Base-by-base conservation (phyloP, 2,113 vertebrate genomes). In the Neopipo cinnamomea region DNA sequence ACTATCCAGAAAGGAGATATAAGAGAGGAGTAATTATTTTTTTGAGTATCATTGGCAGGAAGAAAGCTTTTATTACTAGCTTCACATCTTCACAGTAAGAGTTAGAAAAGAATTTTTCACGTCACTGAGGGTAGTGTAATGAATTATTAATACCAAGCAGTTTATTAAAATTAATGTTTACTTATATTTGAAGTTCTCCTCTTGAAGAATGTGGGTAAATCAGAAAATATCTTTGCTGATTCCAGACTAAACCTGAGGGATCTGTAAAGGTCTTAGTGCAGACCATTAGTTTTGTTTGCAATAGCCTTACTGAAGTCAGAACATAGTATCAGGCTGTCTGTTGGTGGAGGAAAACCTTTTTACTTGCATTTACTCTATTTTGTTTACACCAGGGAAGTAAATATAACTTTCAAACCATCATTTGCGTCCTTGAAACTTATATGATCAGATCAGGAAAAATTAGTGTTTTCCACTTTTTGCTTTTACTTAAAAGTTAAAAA, bases 141-240 rank as follows among this genome's bases (percentile, higher is more conserved):
- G 68, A 89, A 91, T 91, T 89, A 66, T 93, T 93, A 91, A 93
- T 78, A 58, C 4, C 0, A 6, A 81, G 41, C 28, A 73, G 21
- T 70, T 95, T 62, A 89, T 79, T 74, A 77, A 94, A 91, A 88
- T 61, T 12, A 70, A 27, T 81, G 37, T 84, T 89, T 91, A 44
- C 59, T 80, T 66, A 39, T 68, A 55, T 79, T 91, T 91, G 67
- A 91, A 83, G 9, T 46, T 83, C 27, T 80, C 7, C 14, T 82
- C 50, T 82, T 82, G 7, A 11, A 67, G n/a, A 74, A 63, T 41
- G 12, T 47, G 27, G 8, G 35, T 58, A 88, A 95, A 85, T 41
- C n/a, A 87, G 39, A 68, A 90, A 61, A 85, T 63, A 37, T 11
- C 83, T 83, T 50, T 68, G 44, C 70, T 86, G 47, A 72, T 76